phyloP scores from a whole-genome alignment of 2,797 vertebrate genomes.

The Pseudomugil gertrudae region DNA sequence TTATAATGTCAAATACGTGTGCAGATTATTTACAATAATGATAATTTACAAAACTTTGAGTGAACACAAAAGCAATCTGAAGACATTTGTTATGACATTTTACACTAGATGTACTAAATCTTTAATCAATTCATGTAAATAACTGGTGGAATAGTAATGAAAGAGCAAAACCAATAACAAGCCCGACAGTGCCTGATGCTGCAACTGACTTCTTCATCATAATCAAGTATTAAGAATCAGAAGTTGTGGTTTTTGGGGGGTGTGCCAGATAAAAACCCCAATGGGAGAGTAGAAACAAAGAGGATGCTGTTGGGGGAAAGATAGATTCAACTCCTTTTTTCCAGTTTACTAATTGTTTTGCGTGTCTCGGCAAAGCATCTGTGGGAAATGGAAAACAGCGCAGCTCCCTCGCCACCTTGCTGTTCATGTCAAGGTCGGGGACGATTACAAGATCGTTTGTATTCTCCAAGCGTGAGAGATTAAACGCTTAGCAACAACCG shows the following conservation, averaged over 20 bases:
- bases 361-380: conserved; percentile 58
- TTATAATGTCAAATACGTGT: background rate
- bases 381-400: conserved; percentile 70
- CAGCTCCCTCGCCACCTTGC: conserved; percentile 55
- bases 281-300: background rate
- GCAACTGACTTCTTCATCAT: conserved; percentile 73
- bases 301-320: conserved; percentile 12
- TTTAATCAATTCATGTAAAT: background rate
- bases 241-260: conserved; percentile 39
- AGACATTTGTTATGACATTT: conserved; percentile 2
- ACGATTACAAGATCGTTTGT: conserved; percentile 80
- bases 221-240: conserved; percentile 79
- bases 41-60: background rate
- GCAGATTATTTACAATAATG: background rate
- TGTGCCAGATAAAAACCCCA: conserved; percentile 53
- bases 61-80: background rate
- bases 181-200: conserved; percentile 49
- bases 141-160: background rate
- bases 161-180: background rate
- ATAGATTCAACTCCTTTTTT: conserved; percentile 59
- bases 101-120: background rate
- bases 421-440: conserved; percentile 79
- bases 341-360: conserved; percentile 81
- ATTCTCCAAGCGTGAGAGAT: conserved; percentile 79
- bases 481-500: conserved; percentile 79